Evolutionary conservation across 2,113 vertebrate genomes (phyloP).

Genomic region (Dicrurus megarhynchus): DNA sequence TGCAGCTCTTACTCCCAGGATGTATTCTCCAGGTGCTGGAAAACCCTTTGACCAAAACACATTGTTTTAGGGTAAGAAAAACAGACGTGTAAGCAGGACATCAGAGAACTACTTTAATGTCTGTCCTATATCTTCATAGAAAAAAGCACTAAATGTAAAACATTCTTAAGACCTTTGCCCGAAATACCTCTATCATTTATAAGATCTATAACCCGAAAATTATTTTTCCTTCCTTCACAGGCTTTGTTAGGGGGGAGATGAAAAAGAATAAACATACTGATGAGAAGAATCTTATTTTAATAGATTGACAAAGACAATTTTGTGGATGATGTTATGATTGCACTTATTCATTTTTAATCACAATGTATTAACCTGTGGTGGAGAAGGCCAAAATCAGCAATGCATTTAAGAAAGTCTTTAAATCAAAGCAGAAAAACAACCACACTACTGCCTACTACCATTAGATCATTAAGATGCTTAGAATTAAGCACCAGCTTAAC

Average conservation of each 20-base stretch:
- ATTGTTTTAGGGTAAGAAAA: neutral
- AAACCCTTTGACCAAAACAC: neutral
- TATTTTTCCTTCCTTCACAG: neutral
- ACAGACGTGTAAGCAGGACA: neutral
- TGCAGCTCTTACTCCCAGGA: neutral
- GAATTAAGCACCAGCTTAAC: neutral
- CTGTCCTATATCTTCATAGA: neutral
- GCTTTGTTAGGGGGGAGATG: neutral
- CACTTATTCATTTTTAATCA: constrained; percentile 49
- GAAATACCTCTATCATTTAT: neutral
- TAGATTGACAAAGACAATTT: neutral
- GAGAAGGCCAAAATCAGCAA: neutral
- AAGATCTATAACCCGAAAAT: neutral
- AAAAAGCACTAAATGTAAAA: neutral
- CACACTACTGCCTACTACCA: neutral
- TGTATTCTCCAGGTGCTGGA: neutral
- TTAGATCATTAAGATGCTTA: neutral
- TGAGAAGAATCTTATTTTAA: neutral
- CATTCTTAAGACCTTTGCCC: neutral
- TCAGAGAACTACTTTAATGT: neutral
- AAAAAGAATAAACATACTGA: neutral
- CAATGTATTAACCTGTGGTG: constrained; percentile 32
- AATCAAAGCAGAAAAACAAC: constrained; percentile 26
- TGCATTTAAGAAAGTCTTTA: constrained; percentile 41
- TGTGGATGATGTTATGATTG: neutral